Conservation (phyloP, 2,888 invertebrate genomes). For the Geophilus truncorum region DNA sequence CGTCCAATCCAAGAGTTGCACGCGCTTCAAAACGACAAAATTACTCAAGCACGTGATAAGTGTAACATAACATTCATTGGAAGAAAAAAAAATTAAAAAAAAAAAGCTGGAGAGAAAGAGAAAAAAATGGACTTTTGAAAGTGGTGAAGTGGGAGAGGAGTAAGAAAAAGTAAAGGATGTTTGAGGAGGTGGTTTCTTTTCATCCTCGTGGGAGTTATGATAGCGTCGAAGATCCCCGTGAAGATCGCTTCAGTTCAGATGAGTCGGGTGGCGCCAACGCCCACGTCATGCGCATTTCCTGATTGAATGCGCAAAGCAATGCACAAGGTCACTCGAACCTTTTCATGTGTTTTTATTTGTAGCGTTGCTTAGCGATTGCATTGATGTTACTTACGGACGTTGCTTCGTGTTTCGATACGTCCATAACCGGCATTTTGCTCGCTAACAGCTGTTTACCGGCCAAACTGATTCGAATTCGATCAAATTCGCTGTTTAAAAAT, state of each 20-base stretch:
- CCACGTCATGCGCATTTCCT: slow-evolving; percentile 10
- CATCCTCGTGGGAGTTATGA: background rate
- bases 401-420: too few species aligned
- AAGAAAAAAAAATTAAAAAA: background rate
- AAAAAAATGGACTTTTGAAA: too few species aligned
- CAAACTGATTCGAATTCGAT: too few species aligned
- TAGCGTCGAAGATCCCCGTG: slow-evolving; percentile 8
- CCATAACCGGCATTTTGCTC: too few species aligned
- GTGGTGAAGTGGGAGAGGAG: background rate
- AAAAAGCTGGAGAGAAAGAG: background rate
- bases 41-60: background rate
- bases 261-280: slow-evolving; percentile 5
- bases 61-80: background rate
- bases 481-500: too few species aligned
- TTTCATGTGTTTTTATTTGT: background rate
- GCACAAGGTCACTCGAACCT: slow-evolving; percentile 5
- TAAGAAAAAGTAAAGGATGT: background rate
- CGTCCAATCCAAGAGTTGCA: background rate
- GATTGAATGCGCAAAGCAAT: background rate
- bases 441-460: too few species aligned
- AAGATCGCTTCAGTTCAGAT: background rate
- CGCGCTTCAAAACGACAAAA: background rate
- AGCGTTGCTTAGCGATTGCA: background rate
- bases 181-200: slow-evolving; percentile 17
- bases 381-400: too few species aligned